Evolutionary conservation across 2,113 vertebrate genomes (phyloP), one percentile per base, ranked within the genome.

Genomic region (Mesocricetus auratus): DNA sequence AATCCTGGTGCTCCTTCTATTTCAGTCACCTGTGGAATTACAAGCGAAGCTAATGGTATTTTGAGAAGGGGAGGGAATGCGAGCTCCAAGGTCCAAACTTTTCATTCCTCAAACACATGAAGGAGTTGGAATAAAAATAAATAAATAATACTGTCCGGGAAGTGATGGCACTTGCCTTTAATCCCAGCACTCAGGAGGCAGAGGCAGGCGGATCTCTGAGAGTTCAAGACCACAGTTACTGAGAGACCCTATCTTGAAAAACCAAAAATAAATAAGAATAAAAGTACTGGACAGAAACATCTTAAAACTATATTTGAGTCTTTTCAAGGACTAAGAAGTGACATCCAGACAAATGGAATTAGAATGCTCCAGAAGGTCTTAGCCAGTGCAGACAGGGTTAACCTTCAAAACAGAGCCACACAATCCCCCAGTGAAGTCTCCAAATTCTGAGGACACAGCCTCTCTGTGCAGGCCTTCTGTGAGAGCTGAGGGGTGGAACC

Each of bases 311-410:
- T 36, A 86, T 56, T 66, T 22, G 90, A 75, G 39, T 53, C 85
- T 47, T 90, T 92, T 89, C 89, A 89, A 92, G 83, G 82, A 58
- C 81, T 62, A 47, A 91, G 68, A 73, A 33, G 53, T 82, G 13
- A 58, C 89, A 89, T 89, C 83, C 69, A 69, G 33, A 22, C 29
- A 73, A 56, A 42, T 66, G 29, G 45, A 89, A 92, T 47, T 42
- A 85, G 89, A 87, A 77, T 22, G 42, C 17, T 74, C 29, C 36
- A 53, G 31, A 56, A 78, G 82, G 62, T 10, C 22, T 21, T 1
- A 69, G 42, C 4, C 19, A 39, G 50, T 13, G 16, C 15, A 50
- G 64, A 24, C 21, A 58, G 8, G 11, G 42, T 7, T 7, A 77
- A 45, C 19, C 33, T 13, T 15, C 71, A 39, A 64, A 21, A 15